These are phyloP conservation scores for Crotalus helleri DNA, from an alignment of 2,113 vertebrate genomes.

Conservation along the genomic window DNA sequence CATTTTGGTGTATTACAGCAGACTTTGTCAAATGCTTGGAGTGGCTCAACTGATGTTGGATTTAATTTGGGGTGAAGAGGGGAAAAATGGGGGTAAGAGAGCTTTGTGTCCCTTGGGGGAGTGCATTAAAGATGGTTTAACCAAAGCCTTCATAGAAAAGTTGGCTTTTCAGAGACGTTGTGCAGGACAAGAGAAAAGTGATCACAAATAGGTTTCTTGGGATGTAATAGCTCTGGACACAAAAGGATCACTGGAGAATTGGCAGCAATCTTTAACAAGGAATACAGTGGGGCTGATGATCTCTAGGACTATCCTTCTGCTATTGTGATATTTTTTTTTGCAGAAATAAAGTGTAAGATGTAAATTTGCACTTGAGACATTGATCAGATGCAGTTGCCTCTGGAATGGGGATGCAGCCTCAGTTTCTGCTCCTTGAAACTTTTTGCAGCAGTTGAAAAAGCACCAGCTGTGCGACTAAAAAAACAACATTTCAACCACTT, in stretches of 20 bases:
- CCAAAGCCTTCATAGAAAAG: neutral
- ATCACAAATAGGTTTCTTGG: neutral
- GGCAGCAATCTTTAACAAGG: neutral
- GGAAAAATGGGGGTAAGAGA: neutral
- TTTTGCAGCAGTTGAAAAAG: neutral
- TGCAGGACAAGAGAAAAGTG: neutral
- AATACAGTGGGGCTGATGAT: neutral
- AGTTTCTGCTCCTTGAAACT: neutral
- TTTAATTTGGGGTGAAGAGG: neutral
- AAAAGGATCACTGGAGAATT: neutral
- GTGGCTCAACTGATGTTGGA: neutral
- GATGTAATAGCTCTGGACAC: neutral
- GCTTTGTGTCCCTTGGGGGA: neutral
- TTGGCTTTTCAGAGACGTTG: neutral
- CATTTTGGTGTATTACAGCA: neutral
- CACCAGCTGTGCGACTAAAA: neutral
- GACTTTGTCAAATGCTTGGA: neutral
- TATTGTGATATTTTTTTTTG: neutral
- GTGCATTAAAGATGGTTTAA: neutral
- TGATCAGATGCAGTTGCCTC: neutral
- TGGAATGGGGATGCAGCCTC: neutral
- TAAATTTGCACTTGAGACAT: neutral
- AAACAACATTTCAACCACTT: neutral
- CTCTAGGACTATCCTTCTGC: neutral
- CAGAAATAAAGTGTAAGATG: neutral